Base-by-base conservation (phyloP, 1,140 invertebrate species). In the Pogonomyrmex californicus region DNA sequence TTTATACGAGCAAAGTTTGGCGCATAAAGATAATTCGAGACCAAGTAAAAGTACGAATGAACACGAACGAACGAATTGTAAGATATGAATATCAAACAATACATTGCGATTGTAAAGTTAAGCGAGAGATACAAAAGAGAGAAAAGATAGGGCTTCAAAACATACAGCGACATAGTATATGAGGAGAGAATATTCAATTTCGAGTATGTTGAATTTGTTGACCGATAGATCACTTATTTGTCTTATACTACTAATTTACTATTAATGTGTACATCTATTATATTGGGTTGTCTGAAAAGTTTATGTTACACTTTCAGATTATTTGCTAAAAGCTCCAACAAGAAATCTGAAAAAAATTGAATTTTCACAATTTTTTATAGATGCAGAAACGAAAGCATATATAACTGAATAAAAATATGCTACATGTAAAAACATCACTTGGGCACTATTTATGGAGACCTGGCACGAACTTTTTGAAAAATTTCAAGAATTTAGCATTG, bases 401-500 rank as follows among this genome's bases (percentile, higher is more conserved):
- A 41, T n/a, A 63, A 66, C n/a, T 30, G 65, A 47, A 68, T 30
- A 30, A 68, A 41, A 66, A 65, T 65, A 65, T 65, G 1, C 0
- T 68, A 14, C 1, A 33, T 33, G 14, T 54, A 38, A 44, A 68
- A 23, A 68, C 47, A 12, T 60, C 2, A 7, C 12, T 23, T 23
- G 23, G 23, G 14, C 14, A 10, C 23, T 23, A 36, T 56, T 56
- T n/a, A 54, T 73, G 30, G 10, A 54, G 38, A 73, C n/a, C 56
- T 0, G 73, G n/a, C n/a, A 41, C 23, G 44, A 41, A 58, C 51
- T 30, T 60, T 76, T 41, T 0, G 54, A 38, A 92, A 93, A 93
- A 91, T 93, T 93, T 93, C 89, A 93, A 93, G 93, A 92, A 90
- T 92, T 79, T 76, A 60, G 1, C 41, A 76, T 38, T n/a, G 5